Evolutionary conservation across 1,140 invertebrate genomes (phyloP).

Genomic region (Ceratosolen solmsi): DNA sequence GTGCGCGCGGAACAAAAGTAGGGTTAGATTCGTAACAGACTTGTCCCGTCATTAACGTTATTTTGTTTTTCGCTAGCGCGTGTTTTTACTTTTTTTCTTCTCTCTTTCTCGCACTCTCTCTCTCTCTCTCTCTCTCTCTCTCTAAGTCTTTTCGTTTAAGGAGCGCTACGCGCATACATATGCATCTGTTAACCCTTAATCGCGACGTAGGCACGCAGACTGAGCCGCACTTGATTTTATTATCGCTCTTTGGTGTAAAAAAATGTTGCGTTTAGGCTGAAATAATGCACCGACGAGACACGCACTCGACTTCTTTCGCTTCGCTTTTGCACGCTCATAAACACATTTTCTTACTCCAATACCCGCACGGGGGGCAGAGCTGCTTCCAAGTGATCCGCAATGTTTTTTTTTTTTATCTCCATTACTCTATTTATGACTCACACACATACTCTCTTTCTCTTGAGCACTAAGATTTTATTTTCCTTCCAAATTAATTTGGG

Average conservation of each 20-base stretch:
- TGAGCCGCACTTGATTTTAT: background rate
- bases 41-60: constrained; percentile 32
- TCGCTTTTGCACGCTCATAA: background rate
- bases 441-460: background rate
- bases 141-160: background rate
- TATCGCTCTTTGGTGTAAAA: background rate
- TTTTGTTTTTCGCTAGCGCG: constrained; percentile 34
- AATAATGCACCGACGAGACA: background rate
- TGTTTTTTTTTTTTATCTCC: constrained; percentile 51
- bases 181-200: constrained; percentile 1
- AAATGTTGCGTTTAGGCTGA: background rate
- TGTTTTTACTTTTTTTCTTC: constrained; percentile 29
- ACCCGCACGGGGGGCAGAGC: no score
- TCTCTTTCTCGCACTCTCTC: background rate
- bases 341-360: background rate
- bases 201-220: background rate
- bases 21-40: constrained; percentile 34
- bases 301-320: background rate
- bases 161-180: background rate
- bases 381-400: constrained; percentile 9
- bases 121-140: background rate
- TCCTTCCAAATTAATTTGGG: no score
- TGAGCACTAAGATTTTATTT: background rate
- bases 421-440: constrained; percentile 33
- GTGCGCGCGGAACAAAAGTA: constrained; percentile 33